phyloP scores from a whole-genome alignment of 2,888 invertebrate species.

The Helicoverpa assulta region DNA sequence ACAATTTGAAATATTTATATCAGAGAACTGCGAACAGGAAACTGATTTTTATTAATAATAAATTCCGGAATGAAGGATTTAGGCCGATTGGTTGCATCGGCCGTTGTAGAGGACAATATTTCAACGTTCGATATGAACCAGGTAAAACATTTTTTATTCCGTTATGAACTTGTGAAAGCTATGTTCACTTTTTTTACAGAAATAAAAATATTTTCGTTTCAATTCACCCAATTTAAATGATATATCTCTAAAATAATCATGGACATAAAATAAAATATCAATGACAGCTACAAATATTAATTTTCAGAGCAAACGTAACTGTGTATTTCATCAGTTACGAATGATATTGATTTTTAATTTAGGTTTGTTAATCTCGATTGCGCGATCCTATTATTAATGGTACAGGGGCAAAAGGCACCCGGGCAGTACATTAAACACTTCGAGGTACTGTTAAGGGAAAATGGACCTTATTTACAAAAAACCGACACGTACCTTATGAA shows the following conservation, averaged over 20 bases:
- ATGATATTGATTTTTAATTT: slow-evolving; percentile 83
- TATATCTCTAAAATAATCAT: background rate
- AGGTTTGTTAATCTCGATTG: slow-evolving; percentile 77
- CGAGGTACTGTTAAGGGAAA: slow-evolving; percentile 74
- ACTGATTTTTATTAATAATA: slow-evolving; percentile 55
- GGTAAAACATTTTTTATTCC: slow-evolving; percentile 37
- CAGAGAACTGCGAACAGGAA: slow-evolving; percentile 42
- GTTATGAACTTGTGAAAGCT: slow-evolving; percentile 10
- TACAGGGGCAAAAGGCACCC: slow-evolving; percentile 74
- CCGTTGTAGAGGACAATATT: slow-evolving; percentile 32
- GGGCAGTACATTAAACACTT: slow-evolving; percentile 79
- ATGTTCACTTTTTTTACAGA: background rate
- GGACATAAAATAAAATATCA: background rate
- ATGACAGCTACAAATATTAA: slow-evolving; percentile 1
- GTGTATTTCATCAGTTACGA: slow-evolving; percentile 23
- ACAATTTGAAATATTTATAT: slow-evolving; percentile 29
- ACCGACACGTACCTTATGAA: slow-evolving; percentile 67
- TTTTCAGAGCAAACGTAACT: background rate
- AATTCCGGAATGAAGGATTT: slow-evolving; percentile 55
- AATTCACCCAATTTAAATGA: too few relatives aligned
- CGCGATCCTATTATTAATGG: slow-evolving; percentile 84
- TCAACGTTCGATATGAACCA: slow-evolving; percentile 25
- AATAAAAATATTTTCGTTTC: background rate
- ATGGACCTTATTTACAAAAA: slow-evolving; percentile 78
- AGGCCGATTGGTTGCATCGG: slow-evolving; percentile 50